Percentiles rank a stretch among this genome's conserved stretches.
phyloP scores from a whole-genome alignment of 2,113 vertebrate genomes.

The Equus quagga region DNA sequence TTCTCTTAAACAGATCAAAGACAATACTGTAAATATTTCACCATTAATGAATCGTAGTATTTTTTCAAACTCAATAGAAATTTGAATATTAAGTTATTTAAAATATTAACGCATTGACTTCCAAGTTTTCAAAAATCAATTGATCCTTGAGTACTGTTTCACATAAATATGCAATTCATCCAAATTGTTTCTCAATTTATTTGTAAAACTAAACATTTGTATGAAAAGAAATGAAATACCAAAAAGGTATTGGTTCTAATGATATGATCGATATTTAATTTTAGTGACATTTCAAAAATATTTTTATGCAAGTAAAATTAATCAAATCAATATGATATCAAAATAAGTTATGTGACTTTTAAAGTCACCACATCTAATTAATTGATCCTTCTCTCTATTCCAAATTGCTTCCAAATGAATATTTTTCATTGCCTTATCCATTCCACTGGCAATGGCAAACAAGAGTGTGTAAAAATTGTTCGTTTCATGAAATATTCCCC shows the following conservation, averaged over 20 bases:
- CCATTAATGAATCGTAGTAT: slow-evolving; percentile 25
- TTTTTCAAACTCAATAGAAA: slow-evolving; percentile 17
- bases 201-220: slow-evolving; percentile 39
- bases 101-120: slow-evolving; percentile 21
- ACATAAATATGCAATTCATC: slow-evolving; percentile 8
- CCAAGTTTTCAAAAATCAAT: slow-evolving; percentile 15
- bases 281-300: slow-evolving; percentile 18
- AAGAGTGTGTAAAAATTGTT: not conserved
- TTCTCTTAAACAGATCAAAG: slow-evolving; percentile 43
- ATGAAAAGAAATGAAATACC: slow-evolving; percentile 33
- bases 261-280: slow-evolving; percentile 12
- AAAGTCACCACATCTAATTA: slow-evolving; percentile 16
- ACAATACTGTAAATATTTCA: slow-evolving; percentile 52
- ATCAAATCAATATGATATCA: not conserved
- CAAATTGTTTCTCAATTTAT: slow-evolving; percentile 35
- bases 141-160: slow-evolving; percentile 40
- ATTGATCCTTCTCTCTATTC: not conserved
- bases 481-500: not conserved
- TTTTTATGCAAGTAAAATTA: slow-evolving; percentile 39
- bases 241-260: not conserved
- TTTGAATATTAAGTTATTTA: slow-evolving; percentile 50
- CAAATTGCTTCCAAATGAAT: slow-evolving; percentile 10
- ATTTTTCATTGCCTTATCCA: not conserved
- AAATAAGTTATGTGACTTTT: slow-evolving; percentile 46
- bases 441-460: not conserved